phyloP scores from a whole-genome alignment of 2,888 invertebrate species.

The Thera obeliscata region DNA sequence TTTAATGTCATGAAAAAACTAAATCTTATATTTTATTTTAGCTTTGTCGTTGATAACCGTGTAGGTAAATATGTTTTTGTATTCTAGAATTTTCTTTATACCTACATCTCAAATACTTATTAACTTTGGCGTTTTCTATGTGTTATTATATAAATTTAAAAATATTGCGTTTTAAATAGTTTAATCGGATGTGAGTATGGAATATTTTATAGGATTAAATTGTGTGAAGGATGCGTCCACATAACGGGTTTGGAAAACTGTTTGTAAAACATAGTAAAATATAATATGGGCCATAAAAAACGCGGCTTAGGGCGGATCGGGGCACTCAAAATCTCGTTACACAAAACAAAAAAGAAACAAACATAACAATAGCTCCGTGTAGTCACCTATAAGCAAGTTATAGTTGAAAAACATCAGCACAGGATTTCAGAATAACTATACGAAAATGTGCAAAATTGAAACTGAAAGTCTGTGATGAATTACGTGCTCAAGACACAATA shows the following conservation, averaged over 20 bases:
- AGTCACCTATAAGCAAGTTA: conserved; percentile 80
- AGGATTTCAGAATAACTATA: conserved; percentile 59
- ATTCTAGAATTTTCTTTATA: not conserved
- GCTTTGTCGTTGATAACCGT: conserved; percentile 7
- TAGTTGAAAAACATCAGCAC: conserved; percentile 65
- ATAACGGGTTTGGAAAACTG: conserved; percentile 68
- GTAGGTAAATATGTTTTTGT: conserved; percentile 2
- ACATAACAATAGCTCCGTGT: conserved; percentile 80
- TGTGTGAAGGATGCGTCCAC: conserved; percentile 65
- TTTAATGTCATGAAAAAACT: not conserved
- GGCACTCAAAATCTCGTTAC: conserved; percentile 70
- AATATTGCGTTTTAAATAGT: conserved; percentile 21
- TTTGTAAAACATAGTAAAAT: conserved; percentile 62
- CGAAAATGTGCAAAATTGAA: conserved; percentile 20
- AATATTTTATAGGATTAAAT: conserved; percentile 65
- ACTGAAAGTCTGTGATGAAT: conserved; percentile 65
- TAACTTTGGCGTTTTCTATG: conserved; percentile 13
- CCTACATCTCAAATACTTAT: not conserved
- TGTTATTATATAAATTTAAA: not conserved
- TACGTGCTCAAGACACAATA: conserved; percentile 69
- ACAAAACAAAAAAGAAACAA: conserved; percentile 69
- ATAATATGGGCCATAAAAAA: conserved; percentile 74
- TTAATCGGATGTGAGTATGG: conserved; percentile 68
- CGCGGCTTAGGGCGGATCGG: conserved; percentile 79
- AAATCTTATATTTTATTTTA: conserved; percentile 4